A percentile compares a stretch with the other conserved stretches of the same genome.
These are phyloP conservation scores for Myotis davidii DNA, from an alignment of 2,113 vertebrate species.

Conservation along the genomic window DNA sequence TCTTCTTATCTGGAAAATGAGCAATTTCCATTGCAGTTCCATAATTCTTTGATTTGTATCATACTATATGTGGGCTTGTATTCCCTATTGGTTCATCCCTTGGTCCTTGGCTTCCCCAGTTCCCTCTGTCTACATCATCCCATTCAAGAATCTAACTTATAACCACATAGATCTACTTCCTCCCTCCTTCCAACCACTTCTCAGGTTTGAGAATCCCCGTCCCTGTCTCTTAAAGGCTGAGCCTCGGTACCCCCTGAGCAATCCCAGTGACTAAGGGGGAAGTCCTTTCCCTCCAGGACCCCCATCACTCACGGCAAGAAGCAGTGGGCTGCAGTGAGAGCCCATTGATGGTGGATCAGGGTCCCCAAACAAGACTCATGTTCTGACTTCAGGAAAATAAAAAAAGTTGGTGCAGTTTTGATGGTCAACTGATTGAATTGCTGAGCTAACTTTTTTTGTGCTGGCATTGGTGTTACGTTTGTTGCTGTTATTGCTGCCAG, in stretches of 20 bases:
- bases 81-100: neutral
- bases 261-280: neutral
- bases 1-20: neutral
- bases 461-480: neutral
- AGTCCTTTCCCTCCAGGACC: neutral
- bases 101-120: neutral
- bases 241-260: neutral
- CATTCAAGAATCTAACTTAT: neutral
- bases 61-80: neutral
- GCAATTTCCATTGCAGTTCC: neutral
- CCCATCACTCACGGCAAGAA: slow-evolving; percentile 36
- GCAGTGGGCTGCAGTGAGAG: slow-evolving; percentile 49
- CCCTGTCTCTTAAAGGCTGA: neutral
- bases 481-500: neutral
- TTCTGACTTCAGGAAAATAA: slow-evolving; percentile 42
- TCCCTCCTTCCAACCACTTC: neutral
- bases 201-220: neutral
- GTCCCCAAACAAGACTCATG: slow-evolving; percentile 48
- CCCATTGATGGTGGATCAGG: slow-evolving; percentile 44
- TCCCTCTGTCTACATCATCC: neutral
- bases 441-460: neutral
- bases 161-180: neutral
- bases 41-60: neutral
- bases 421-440: neutral
- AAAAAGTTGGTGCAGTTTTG: neutral